phyloP scores from a whole-genome alignment of 2,888 invertebrate genomes.

The Tanytarsus gracilentus region DNA sequence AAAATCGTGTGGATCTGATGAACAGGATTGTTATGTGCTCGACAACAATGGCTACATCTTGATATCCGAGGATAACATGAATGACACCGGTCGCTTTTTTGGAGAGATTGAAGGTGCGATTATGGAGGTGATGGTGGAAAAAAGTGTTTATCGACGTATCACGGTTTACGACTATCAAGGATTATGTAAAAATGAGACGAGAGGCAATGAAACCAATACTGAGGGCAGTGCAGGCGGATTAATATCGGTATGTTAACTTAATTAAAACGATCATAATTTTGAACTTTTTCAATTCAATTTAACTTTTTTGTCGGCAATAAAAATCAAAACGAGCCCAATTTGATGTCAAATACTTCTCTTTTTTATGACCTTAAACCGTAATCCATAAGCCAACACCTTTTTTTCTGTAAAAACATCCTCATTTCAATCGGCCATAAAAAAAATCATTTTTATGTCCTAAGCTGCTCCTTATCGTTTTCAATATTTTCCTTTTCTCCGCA shows the following conservation, averaged over 20 bases:
- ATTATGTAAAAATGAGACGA: slow-evolving; percentile 47
- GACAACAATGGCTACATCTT: slow-evolving; percentile 87
- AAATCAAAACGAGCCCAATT: too few species aligned
- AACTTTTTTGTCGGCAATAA: too few species aligned
- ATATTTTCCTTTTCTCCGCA: slow-evolving; percentile 34
- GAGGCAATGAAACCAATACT: slow-evolving; percentile 38
- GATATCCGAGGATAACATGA: slow-evolving; percentile 53
- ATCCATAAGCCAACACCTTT: too few species aligned
- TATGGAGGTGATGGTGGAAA: slow-evolving; percentile 63
- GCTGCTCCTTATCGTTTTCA: background rate
- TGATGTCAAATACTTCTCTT: too few species aligned
- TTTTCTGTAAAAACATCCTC: too few species aligned
- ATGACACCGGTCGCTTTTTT: slow-evolving; percentile 74
- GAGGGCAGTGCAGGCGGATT: slow-evolving; percentile 38
- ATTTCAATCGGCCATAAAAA: background rate
- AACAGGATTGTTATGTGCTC: slow-evolving; percentile 74
- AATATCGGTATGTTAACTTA: slow-evolving; percentile 36
- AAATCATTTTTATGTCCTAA: background rate
- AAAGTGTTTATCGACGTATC: slow-evolving; percentile 63
- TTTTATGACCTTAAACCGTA: too few species aligned
- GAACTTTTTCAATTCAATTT: too few species aligned
- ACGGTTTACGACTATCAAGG: slow-evolving; percentile 81
- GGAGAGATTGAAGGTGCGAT: slow-evolving; percentile 71
- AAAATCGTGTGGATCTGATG: slow-evolving; percentile 51
- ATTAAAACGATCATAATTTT: too few species aligned